Evolutionary conservation across 2,888 invertebrate genomes (phyloP).

Genomic region (Polyommatus icarus): DNA sequence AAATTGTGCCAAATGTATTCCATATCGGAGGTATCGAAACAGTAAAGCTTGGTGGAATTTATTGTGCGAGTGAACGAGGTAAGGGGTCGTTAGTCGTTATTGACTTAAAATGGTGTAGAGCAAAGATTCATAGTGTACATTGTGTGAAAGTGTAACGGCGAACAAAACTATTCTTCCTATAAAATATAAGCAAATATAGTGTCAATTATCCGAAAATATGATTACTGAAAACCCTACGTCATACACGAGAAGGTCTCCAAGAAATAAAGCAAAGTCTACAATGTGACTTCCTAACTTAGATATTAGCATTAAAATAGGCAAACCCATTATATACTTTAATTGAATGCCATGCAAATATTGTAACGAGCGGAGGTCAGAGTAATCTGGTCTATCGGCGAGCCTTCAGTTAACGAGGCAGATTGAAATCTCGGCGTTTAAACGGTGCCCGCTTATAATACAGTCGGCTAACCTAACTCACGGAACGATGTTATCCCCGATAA

Average conservation of each 20-base stretch:
- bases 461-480: slow-evolving; percentile 29
- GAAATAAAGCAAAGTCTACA: background rate
- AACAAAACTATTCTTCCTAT: no score
- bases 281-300: background rate
- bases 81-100: background rate
- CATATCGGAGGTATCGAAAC: slow-evolving; percentile 10
- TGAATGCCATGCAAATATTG: slow-evolving; percentile 23
- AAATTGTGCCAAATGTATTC: slow-evolving; percentile 29
- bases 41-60: background rate
- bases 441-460: slow-evolving; percentile 21
- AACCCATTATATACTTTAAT: slow-evolving; percentile 19
- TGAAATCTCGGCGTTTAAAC: slow-evolving; percentile 30
- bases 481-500: slow-evolving; percentile 28
- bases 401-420: slow-evolving; percentile 30
- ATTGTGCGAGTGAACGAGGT: background rate
- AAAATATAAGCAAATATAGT: no score
- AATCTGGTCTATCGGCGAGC: slow-evolving; percentile 20
- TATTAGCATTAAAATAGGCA: slow-evolving; percentile 13
- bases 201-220: background rate
- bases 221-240: background rate
- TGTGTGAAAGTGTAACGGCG: no score
- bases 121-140: background rate
- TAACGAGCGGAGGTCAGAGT: slow-evolving; percentile 25
- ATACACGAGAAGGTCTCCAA: background rate
- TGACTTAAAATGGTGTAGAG: background rate